Evolutionary conservation across 2,797 vertebrate species (phyloP), one percentile per base, ranked within the genome.

Genomic region (Staurois parvus): DNA sequence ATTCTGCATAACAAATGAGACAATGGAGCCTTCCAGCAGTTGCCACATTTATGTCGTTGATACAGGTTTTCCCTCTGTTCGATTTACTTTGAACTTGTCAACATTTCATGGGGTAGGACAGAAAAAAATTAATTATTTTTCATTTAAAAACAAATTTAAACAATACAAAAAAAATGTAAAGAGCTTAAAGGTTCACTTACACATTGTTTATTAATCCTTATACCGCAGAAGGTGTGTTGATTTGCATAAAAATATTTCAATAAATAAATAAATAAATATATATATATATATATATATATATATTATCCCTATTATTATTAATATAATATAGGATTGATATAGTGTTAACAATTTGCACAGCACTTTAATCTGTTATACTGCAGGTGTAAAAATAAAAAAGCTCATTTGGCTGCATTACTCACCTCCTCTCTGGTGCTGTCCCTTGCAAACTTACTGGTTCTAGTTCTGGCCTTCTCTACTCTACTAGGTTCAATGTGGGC

Each of bases 61-160:
- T 93, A 76, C 52, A 83, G 67, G 68, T 32, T 84, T 90, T 91
- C 93, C 91, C 84, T n/a, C 94, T 91, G 89, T 89, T 89, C 89
- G 90, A 90, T 94, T 95, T 94, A 94, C 96, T 96, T 95, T 93
- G 92, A 93, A 94, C 95, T 95, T 95, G 93, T 93, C 95, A 93
- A 95, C 92, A 92, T 92, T 90, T 92, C 0, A 0, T 30, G 37
- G n/a, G 40, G 66, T 45, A 19, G 21, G 29, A 30, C 52, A 24
- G 21, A 24, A 59, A 59, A 59, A 59, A 59, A 24, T 7, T 7
- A 59, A 52, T 52, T 45, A 15, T 17, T 3, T 37, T 13, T 66
- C 4, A 56, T 32, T 15, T 52, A 76, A 76, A 59, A 64, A 28
- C 13, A 59, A 4, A 45, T 56, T 29, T 78, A 34, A 26, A n/a